These are phyloP conservation scores for Hemicentrotus pulcherrimus DNA, from an alignment of 35 echinoderm and acorn worm genomes.

Conservation along the genomic window DNA sequence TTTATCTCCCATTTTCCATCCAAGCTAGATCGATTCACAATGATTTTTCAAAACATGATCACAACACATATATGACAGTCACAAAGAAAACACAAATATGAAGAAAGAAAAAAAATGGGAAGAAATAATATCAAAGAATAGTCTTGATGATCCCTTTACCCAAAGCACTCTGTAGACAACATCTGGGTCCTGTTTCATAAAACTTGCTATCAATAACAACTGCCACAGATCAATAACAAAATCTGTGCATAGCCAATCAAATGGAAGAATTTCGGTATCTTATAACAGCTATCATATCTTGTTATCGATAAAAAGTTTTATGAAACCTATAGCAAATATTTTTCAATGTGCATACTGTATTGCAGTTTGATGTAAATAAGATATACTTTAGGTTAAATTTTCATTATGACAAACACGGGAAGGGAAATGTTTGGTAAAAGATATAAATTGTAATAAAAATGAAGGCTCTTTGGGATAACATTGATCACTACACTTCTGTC, in stretches of 20 bases:
- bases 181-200: too few relatives aligned
- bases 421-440: background rate
- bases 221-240: too few relatives aligned
- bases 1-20: constrained; percentile 37
- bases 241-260: too few relatives aligned
- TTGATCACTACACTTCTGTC: background rate
- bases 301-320: too few relatives aligned
- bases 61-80: background rate
- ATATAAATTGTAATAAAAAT: background rate
- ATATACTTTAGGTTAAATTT: background rate
- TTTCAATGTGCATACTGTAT: background rate
- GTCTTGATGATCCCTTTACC: background rate
- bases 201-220: too few relatives aligned
- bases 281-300: too few relatives aligned
- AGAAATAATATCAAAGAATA: background rate
- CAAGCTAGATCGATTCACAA: constrained; percentile 23
- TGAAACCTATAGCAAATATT: background rate
- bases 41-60: background rate
- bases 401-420: background rate
- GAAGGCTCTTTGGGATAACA: background rate
- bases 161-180: background rate
- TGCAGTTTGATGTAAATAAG: background rate
- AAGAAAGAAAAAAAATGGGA: background rate
- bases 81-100: background rate
- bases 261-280: too few relatives aligned